Evolutionary conservation across 2,113 vertebrate species (phyloP).

Genomic region (Atlantisia rogersi): DNA sequence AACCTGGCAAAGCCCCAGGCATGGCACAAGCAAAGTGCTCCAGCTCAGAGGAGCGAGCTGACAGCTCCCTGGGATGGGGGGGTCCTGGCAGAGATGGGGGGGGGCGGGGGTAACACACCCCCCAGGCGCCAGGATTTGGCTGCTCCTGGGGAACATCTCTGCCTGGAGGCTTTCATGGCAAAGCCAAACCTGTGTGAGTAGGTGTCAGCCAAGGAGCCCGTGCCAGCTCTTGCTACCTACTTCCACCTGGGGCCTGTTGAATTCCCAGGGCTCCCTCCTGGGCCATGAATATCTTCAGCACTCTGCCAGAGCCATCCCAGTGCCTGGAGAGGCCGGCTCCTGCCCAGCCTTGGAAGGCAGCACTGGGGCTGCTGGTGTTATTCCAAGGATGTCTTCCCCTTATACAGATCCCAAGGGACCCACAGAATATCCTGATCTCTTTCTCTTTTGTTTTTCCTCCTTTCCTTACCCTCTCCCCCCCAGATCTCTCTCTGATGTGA

Average conservation of each 20-base stretch:
- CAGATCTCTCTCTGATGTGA: constrained; percentile 31
- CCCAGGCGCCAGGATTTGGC: neutral
- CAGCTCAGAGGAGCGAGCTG: neutral
- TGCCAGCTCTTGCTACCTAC: constrained; percentile 57
- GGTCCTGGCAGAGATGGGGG: neutral
- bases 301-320: constrained; percentile 12
- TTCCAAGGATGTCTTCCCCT: constrained; percentile 38
- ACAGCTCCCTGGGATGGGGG: neutral
- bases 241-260: constrained; percentile 39
- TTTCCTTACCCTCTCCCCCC: too few relatives aligned
- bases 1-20: neutral
- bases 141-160: neutral
- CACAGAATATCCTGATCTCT: constrained; percentile 31
- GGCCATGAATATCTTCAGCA: constrained; percentile 25
- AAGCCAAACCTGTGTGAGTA: neutral
- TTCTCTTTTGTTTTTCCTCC: neutral
- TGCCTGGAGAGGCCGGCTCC: neutral
- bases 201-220: constrained; percentile 37
- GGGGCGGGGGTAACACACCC: too few relatives aligned
- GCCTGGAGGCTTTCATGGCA: neutral
- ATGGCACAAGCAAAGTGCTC: neutral
- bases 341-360: neutral
- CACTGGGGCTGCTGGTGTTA: constrained; percentile 8
- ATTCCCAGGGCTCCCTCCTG: neutral
- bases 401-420: neutral